Evolutionary conservation across 2,888 invertebrate genomes (phyloP).

Genomic region (Ganaspis brasiliensis): DNA sequence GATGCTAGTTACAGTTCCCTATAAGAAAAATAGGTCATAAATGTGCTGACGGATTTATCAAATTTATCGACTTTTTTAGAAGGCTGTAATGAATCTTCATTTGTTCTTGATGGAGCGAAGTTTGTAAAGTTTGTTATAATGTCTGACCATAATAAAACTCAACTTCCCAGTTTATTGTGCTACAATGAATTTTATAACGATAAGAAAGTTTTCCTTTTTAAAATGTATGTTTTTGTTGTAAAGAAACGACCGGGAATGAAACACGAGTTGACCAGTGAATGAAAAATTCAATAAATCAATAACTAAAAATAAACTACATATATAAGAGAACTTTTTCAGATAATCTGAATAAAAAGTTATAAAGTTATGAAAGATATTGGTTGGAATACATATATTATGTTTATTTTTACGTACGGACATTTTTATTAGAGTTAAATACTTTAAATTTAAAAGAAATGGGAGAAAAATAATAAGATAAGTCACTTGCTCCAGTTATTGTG

Average conservation of each 20-base stretch:
- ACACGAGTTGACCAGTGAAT: background rate
- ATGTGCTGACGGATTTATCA: constrained; percentile 32
- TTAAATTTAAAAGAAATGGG: too few species aligned
- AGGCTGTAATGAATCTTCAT: constrained; percentile 24
- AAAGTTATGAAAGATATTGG: too few species aligned
- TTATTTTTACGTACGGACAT: too few species aligned
- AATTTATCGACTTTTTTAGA: constrained; percentile 24
- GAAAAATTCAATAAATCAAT: background rate
- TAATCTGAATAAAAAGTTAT: too few species aligned
- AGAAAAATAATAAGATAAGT: too few species aligned
- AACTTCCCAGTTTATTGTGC: background rate
- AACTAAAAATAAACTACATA: too few species aligned
- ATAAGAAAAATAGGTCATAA: constrained; percentile 5
- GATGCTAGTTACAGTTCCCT: background rate
- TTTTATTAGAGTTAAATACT: too few species aligned
- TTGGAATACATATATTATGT: too few species aligned
- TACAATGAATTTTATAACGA: constrained; percentile 19
- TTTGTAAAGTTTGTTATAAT: constrained; percentile 23
- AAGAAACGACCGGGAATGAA: background rate
- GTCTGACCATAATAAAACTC: background rate
- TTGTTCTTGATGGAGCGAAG: background rate
- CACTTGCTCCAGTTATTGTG: too few species aligned
- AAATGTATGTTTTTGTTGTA: background rate
- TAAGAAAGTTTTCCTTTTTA: constrained; percentile 1
- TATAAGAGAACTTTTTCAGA: too few species aligned